Base-by-base conservation (phyloP, 2,113 vertebrate species). In the Cryptotis parvus region DNA sequence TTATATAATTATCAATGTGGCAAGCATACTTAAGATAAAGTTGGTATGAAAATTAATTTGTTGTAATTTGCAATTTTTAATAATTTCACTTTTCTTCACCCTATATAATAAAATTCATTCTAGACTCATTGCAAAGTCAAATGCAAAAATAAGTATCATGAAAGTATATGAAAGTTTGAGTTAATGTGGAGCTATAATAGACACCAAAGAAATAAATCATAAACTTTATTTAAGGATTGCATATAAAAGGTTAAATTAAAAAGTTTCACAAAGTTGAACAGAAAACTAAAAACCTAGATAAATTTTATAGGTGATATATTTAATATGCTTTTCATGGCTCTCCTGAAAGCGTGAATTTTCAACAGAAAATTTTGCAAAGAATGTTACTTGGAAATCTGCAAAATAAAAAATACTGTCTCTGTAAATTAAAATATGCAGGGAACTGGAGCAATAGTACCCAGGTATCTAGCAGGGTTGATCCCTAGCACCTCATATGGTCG, bases 91-190 rank as follows among this genome's bases (percentile, higher is more conserved):
- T 92, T 82, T n/a, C 29, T 27, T 73, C 85, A 80, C 55, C 29
- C 31, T 41, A 10, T 80, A 29, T 61, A 31, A 31, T 63, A 84
- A 80, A 93, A 83, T 90, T 41, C 81, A 92, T 91, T 91, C 27
- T 39, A 83, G 29, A 43, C 41, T 3, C 24, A 39, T 3, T 78
- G 18, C 33, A 90, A 93, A 88, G 24, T 58, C n/a, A 93, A 43
- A 72, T 65, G 45, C 2, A 89, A 80, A 92, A 85, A 78, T 5
- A 12, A 61, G 93, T 74, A n/a, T 9, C 33, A 37, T 87, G 58
- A 83, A 68, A 45, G 11, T 45, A 45, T 45, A 45, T 6, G 43
- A 45, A 45, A 45, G 11, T 11, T 45, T 45, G 11, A 45, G 43
- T 45, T 45, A 45, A 45, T 11, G 11, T 45, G 11, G 6, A 45